Evolutionary conservation across 2,888 invertebrate genomes (phyloP).

Genomic region (Endotricha flammealis): DNA sequence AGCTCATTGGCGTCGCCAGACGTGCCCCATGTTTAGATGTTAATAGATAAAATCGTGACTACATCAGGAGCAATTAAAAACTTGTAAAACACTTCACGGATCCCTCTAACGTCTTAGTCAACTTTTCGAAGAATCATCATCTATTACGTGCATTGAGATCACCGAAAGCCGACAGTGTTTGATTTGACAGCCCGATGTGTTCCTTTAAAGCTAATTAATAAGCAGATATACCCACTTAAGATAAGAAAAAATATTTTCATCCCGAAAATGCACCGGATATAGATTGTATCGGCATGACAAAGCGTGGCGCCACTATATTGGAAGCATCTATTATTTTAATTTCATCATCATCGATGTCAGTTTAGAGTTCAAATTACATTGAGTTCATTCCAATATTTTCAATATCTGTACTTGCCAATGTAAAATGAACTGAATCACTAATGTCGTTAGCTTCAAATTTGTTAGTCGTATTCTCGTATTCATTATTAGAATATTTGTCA

Average conservation of each 20-base stretch:
- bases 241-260: slow-evolving; percentile 78
- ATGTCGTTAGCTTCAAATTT: slow-evolving; percentile 31
- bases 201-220: slow-evolving; percentile 73
- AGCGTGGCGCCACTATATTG: slow-evolving; percentile 69
- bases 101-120: slow-evolving; percentile 20
- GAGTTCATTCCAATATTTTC: slow-evolving; percentile 21
- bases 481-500: slow-evolving; percentile 54
- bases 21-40: too few relatives aligned
- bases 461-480: slow-evolving; percentile 22
- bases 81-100: slow-evolving; percentile 6
- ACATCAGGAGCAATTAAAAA: slow-evolving; percentile 5
- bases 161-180: slow-evolving; percentile 63
- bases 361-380: slow-evolving; percentile 23
- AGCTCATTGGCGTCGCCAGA: too few relatives aligned
- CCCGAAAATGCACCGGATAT: slow-evolving; percentile 76
- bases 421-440: slow-evolving; percentile 28
- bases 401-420: slow-evolving; percentile 16
- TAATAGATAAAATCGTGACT: slow-evolving; percentile 7
- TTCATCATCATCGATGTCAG: background rate
- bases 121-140: slow-evolving; percentile 62
- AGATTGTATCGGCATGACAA: slow-evolving; percentile 76
- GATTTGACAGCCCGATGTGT: slow-evolving; percentile 71
- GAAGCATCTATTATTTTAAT: slow-evolving; percentile 19
- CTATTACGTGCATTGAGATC: slow-evolving; percentile 49
- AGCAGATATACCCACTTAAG: slow-evolving; percentile 78